A percentile compares a stretch with the other conserved stretches of the same genome.
Evolutionary conservation across 2,888 invertebrate genomes (phyloP).

Genomic region (Drosophila peninsularis): DNA sequence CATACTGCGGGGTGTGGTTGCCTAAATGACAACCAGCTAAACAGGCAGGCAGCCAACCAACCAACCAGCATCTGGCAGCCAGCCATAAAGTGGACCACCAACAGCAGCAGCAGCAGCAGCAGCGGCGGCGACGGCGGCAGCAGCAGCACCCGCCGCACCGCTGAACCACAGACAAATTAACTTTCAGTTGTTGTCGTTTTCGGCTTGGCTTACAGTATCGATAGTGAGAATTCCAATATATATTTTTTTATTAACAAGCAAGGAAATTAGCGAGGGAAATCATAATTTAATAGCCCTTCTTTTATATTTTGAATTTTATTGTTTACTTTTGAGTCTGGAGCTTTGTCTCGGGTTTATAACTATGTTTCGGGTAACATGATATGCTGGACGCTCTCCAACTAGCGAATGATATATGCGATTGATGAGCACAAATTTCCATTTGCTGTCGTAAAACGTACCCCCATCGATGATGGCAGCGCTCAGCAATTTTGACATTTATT

Average conservation of each 20-base stretch:
- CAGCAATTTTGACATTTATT: slow-evolving; percentile 71
- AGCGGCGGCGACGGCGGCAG: no score
- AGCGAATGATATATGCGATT: slow-evolving; percentile 33
- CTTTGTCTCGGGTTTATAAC: slow-evolving; percentile 53
- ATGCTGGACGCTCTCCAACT: slow-evolving; percentile 46
- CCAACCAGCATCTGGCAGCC: slow-evolving; percentile 74
- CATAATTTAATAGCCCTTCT: slow-evolving; percentile 75
- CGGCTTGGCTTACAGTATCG: slow-evolving; percentile 45
- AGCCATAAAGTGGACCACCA: slow-evolving; percentile 79
- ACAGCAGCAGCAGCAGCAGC: slow-evolving; percentile 68
- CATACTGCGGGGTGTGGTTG: slow-evolving; percentile 77
- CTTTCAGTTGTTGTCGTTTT: slow-evolving; percentile 54
- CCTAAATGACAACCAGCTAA: slow-evolving; percentile 63
- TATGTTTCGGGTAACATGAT: slow-evolving; percentile 48
- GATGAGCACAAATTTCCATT: slow-evolving; percentile 58
- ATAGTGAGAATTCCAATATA: slow-evolving; percentile 59
- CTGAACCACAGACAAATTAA: slow-evolving; percentile 58
- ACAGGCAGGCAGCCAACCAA: slow-evolving; percentile 53
- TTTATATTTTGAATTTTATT: slow-evolving; percentile 59
- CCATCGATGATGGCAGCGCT: slow-evolving; percentile 57
- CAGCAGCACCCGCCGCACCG: slow-evolving; percentile 39
- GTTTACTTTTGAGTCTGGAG: slow-evolving; percentile 37
- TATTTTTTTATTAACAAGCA: slow-evolving; percentile 77
- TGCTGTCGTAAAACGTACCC: slow-evolving; percentile 66
- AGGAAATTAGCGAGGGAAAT: slow-evolving; percentile 75